These are phyloP conservation scores for Acanthococcus lagerstroemiae DNA, from an alignment of 2,888 invertebrate species.

Conservation along the genomic window DNA sequence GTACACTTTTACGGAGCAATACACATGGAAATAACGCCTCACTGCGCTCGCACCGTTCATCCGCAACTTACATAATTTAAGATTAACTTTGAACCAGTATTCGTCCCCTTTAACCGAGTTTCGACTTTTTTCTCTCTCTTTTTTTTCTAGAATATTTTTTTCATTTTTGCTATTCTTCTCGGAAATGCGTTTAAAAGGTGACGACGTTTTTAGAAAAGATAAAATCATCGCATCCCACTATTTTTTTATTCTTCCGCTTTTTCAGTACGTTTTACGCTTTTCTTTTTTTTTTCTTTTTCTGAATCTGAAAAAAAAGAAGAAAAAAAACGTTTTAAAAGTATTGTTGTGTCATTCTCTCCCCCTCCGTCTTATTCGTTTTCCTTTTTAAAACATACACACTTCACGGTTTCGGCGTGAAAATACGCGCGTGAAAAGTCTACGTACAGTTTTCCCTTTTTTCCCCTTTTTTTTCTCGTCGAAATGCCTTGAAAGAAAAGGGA, in stretches of 20 bases:
- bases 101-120: conserved; percentile 22
- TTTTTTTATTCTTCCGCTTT: conserved; percentile 29
- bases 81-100: conserved; percentile 28
- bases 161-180: conserved; percentile 24
- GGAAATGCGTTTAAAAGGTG: conserved; percentile 28
- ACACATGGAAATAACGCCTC: conserved; percentile 29
- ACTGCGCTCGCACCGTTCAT: conserved; percentile 29
- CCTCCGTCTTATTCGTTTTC: conserved; percentile 6
- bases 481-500: no score
- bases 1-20: conserved; percentile 23
- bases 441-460: no score
- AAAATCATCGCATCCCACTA: conserved; percentile 29
- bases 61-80: conserved; percentile 30
- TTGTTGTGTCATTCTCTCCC: conserved; percentile 22
- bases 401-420: conserved; percentile 7
- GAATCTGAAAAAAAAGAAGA: neutral
- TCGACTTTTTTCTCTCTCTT: conserved; percentile 17
- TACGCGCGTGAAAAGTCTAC: neutral
- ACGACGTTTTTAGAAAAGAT: conserved; percentile 25
- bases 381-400: conserved; percentile 17
- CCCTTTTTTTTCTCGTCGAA: no score
- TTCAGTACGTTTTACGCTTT: conserved; percentile 17
- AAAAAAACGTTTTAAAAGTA: conserved; percentile 26
- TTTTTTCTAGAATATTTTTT: conserved; percentile 17
- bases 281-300: conserved; percentile 7